Conservation (phyloP, 2,113 vertebrate genomes). For the Hucho hucho region DNA sequence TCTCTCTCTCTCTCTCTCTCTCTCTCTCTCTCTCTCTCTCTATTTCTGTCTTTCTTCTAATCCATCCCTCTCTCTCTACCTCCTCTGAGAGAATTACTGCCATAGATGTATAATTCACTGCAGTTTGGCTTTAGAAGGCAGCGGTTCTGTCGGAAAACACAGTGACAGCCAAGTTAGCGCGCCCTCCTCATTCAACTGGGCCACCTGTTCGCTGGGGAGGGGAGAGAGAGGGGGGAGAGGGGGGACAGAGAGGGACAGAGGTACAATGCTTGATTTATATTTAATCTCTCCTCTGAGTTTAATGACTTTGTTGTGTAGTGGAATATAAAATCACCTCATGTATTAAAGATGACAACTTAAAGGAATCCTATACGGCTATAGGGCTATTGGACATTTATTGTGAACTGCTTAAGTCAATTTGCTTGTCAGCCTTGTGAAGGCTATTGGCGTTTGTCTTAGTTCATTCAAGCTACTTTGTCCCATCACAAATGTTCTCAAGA, state of each 20-base stretch:
- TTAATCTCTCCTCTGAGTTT: slow-evolving; percentile 70
- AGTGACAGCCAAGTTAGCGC: slow-evolving; percentile 75
- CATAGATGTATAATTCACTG: slow-evolving; percentile 81
- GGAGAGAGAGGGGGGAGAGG: slow-evolving; percentile 45
- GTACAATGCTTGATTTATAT: slow-evolving; percentile 72
- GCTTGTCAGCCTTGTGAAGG: no score
- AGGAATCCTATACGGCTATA: slow-evolving; percentile 58
- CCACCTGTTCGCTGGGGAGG: slow-evolving; percentile 77
- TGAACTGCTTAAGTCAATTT: no score
- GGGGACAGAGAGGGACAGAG: slow-evolving; percentile 5
- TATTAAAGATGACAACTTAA: slow-evolving; percentile 71
- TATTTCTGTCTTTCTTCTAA: slow-evolving; percentile 38
- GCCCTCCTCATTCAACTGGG: slow-evolving; percentile 72
- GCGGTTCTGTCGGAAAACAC: slow-evolving; percentile 75
- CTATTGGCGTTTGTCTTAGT: no score
- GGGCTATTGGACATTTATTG: no score
- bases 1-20: slow-evolving; percentile 41
- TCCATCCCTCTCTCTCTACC: slow-evolving; percentile 24
- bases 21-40: slow-evolving; percentile 22
- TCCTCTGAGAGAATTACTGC: slow-evolving; percentile 76
- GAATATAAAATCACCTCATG: slow-evolving; percentile 62
- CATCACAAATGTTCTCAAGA: no score
- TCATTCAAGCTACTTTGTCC: no score
- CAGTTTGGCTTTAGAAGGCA: slow-evolving; percentile 74
- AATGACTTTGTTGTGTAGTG: slow-evolving; percentile 65